A percentile compares a stretch with the other conserved stretches of the same genome.
Conservation (phyloP, 2,888 invertebrate genomes). For the Helobdella robusta region DNA sequence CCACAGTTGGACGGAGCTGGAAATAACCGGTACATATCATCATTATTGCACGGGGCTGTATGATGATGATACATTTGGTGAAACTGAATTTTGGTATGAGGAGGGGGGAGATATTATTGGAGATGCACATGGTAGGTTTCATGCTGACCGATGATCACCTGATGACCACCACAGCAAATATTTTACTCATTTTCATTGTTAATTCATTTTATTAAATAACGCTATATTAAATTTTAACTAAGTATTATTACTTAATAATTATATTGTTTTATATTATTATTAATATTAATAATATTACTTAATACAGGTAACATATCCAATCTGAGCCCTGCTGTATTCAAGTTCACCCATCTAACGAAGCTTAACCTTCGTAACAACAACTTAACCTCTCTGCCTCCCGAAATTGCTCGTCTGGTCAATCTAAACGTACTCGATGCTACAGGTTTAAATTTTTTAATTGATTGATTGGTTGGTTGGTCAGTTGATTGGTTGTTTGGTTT, state of each 20-base stretch:
- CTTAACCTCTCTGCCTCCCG: slow-evolving; percentile 77
- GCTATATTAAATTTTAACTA: too few species aligned
- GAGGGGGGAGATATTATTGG: not conserved
- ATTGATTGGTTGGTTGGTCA: too few species aligned
- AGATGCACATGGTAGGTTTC: not conserved
- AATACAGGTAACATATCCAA: slow-evolving; percentile 79
- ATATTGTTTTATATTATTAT: too few species aligned
- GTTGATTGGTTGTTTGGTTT: too few species aligned
- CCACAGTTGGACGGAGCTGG: slow-evolving; percentile 10
- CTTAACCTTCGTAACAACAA: slow-evolving; percentile 92
- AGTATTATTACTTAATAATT: too few species aligned
- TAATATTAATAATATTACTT: not conserved
- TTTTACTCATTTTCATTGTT: too few species aligned
- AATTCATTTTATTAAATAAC: not conserved
- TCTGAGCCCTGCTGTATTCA: slow-evolving; percentile 81
- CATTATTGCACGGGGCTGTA: not conserved
- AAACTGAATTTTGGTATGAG: not conserved
- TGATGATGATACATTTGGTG: too few species aligned
- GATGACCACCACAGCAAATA: too few species aligned
- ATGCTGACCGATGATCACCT: too few species aligned
- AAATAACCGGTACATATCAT: slow-evolving; percentile 11
- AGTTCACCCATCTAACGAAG: slow-evolving; percentile 80
- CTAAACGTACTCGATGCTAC: slow-evolving; percentile 82
- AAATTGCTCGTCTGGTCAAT: slow-evolving; percentile 74
- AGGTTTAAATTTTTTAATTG: too few species aligned